Conservation (phyloP, 1,140 invertebrate genomes). For the Drosophila suzukii region DNA sequence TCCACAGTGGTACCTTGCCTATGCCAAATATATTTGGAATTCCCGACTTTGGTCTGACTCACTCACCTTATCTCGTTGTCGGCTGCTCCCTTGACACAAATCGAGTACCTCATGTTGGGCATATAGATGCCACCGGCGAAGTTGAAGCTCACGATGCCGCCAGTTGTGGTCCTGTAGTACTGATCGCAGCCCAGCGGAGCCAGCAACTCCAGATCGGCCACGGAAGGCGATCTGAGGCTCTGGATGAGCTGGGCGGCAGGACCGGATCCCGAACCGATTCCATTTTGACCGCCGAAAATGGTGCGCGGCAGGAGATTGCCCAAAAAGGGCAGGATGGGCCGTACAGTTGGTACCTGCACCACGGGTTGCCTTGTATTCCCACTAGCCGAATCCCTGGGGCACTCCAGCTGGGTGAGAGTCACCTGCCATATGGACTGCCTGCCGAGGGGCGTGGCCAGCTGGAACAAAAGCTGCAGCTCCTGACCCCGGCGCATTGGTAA, state of each 20-base stretch:
- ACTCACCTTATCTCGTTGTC: constrained; percentile 64
- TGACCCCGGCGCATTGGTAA: constrained; percentile 55
- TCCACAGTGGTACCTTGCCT: too few species aligned
- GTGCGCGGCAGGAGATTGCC: constrained; percentile 60
- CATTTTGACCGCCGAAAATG: constrained; percentile 49
- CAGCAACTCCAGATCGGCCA: constrained; percentile 53
- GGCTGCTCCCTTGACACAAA: constrained; percentile 57
- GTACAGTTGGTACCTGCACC: constrained; percentile 34
- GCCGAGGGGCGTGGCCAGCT: constrained; percentile 33
- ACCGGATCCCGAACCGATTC: constrained; percentile 40
- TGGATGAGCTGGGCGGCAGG: constrained; percentile 60
- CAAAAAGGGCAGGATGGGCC: constrained; percentile 56
- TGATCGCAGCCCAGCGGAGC: constrained; percentile 71
- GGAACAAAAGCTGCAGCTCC: constrained; percentile 55
- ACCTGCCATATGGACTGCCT: constrained; percentile 60
- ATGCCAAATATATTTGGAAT: not conserved
- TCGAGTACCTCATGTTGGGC: constrained; percentile 58
- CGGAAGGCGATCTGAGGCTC: constrained; percentile 27
- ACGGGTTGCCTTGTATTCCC: constrained; percentile 7
- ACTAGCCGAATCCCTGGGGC: constrained; percentile 28
- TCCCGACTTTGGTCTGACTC: not conserved
- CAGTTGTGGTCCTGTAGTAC: constrained; percentile 40
- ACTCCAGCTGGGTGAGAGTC: constrained; percentile 70
- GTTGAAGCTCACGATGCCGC: constrained; percentile 68
- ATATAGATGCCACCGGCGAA: constrained; percentile 64